A percentile compares a stretch with the other conserved stretches of the same genome.
These are phyloP conservation scores for Oligia fasciuncula DNA, from an alignment of 2,888 invertebrate genomes.

Conservation along the genomic window DNA sequence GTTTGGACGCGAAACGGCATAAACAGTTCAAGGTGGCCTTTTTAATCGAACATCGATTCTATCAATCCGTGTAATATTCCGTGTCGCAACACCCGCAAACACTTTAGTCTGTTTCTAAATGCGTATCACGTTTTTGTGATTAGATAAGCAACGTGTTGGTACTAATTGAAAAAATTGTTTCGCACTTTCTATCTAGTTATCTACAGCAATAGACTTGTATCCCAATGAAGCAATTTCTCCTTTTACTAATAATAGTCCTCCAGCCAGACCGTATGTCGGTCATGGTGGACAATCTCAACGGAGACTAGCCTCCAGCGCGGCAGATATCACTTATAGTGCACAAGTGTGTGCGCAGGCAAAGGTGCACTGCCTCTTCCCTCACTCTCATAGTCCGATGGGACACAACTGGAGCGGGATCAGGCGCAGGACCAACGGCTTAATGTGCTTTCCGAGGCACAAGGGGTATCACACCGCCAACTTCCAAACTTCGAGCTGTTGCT, in stretches of 20 bases:
- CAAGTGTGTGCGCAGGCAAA: not conserved
- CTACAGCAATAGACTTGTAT: conserved; percentile 6
- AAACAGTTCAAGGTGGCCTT: conserved; percentile 83
- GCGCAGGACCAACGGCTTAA: not conserved
- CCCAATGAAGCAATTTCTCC: conserved; percentile 47
- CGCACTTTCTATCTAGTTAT: conserved; percentile 4
- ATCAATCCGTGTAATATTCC: conserved; percentile 73
- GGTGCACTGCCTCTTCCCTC: not conserved
- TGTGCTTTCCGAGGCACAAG: not conserved
- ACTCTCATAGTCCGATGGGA: not conserved
- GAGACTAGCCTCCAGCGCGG: not conserved
- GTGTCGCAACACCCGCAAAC: conserved; percentile 69
- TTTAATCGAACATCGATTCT: conserved; percentile 70
- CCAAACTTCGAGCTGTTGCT: not conserved
- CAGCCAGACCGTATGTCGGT: not conserved
- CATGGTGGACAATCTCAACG: not conserved
- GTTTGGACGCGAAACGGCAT: conserved; percentile 71
- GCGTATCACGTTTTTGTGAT: conserved; percentile 73
- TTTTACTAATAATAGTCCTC: conserved; percentile 1
- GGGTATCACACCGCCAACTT: not conserved
- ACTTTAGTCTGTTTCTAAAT: conserved; percentile 69
- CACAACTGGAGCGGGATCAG: no score
- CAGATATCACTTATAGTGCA: not conserved
- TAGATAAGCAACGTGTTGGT: conserved; percentile 69
- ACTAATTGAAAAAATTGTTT: conserved; percentile 68